phyloP scores from a whole-genome alignment of 2,888 invertebrate genomes.

The Heliconius sara region DNA sequence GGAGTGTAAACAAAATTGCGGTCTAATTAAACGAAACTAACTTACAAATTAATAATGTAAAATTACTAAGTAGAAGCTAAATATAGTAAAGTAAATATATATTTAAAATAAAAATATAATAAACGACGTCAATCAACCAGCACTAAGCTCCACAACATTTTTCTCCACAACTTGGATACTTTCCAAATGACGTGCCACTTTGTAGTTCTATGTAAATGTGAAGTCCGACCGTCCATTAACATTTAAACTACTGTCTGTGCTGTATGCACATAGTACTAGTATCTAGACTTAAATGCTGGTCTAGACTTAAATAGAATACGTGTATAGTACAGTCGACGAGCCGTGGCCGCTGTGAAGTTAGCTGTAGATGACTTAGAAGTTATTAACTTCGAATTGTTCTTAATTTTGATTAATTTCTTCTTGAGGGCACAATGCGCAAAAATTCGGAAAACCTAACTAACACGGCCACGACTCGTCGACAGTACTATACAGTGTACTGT shows the following conservation, averaged over 20 bases:
- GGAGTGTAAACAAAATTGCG: no score
- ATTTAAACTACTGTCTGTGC: constrained; percentile 40
- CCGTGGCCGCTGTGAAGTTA: not conserved
- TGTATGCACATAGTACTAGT: not conserved
- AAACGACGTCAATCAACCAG: not conserved
- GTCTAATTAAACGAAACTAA: no score
- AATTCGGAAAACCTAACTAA: not conserved
- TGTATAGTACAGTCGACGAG: not conserved
- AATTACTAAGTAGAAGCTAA: no score
- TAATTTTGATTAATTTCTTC: not conserved
- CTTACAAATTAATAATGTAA: no score
- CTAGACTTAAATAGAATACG: constrained; percentile 33
- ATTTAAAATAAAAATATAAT: not conserved
- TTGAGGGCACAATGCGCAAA: not conserved
- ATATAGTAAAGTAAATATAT: no score
- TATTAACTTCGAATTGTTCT: not conserved
- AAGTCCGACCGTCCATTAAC: constrained; percentile 38
- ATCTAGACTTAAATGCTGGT: constrained; percentile 22
- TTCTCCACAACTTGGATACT: constrained; percentile 38
- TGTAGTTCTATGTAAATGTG: constrained; percentile 36
- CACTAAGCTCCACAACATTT: not conserved
- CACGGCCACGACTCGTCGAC: not conserved
- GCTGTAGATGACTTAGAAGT: not conserved
- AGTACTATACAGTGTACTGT: not conserved
- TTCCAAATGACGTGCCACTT: constrained; percentile 37